Evolutionary conservation across 2,888 invertebrate species (phyloP).

Genomic region (Hedychridium roseum): DNA sequence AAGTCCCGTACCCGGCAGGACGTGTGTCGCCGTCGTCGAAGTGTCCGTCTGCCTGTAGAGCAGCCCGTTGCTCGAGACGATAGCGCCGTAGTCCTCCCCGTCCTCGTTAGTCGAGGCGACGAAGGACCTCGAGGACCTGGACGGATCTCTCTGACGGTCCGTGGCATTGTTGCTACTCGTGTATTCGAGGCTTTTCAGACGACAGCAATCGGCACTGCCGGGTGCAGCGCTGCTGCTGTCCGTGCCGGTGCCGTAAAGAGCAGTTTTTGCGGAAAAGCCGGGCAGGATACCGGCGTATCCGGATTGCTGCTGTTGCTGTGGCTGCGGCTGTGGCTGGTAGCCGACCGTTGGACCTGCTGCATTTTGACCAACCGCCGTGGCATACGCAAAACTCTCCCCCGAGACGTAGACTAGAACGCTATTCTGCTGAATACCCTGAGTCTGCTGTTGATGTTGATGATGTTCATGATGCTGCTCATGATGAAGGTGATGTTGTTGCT

Average conservation of each 20-base stretch:
- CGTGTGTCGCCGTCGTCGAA: constrained; percentile 5
- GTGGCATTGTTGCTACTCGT: not conserved
- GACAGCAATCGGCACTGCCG: constrained; percentile 29
- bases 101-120: constrained; percentile 25
- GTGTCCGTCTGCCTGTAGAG: constrained; percentile 21
- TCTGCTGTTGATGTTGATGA: constrained; percentile 33
- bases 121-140: constrained; percentile 16
- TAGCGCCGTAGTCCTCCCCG: constrained; percentile 37
- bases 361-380: constrained; percentile 64
- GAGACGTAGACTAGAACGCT: constrained; percentile 70
- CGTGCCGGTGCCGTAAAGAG: constrained; percentile 31
- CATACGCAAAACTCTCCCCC: constrained; percentile 68
- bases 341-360: constrained; percentile 62
- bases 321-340: constrained; percentile 37
- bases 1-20: not conserved
- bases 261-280: constrained; percentile 48
- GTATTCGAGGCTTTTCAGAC: constrained; percentile 30
- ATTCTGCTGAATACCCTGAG: constrained; percentile 59
- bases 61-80: constrained; percentile 26
- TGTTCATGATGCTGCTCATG: constrained; percentile 25
- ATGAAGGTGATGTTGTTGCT: constrained; percentile 35
- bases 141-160: constrained; percentile 16
- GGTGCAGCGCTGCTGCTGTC: constrained; percentile 26
- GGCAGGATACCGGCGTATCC: constrained; percentile 44
- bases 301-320: constrained; percentile 33